Evolutionary conservation across 2,888 invertebrate genomes (phyloP).

Genomic region (Polietes domitor): DNA sequence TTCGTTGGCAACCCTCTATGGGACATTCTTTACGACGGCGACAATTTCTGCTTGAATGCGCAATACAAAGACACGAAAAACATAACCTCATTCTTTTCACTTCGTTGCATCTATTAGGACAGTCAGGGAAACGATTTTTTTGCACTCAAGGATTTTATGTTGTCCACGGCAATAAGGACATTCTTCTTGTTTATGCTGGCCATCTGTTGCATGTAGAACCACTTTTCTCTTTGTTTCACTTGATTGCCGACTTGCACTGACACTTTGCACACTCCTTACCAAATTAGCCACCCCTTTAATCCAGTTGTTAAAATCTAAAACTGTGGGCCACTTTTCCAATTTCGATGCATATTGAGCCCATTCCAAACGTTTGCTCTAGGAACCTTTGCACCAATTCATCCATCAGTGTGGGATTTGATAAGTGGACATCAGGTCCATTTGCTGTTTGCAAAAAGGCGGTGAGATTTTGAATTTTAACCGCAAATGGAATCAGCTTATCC

Average conservation of each 20-base stretch:
- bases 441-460: neutral
- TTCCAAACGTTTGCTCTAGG: no score
- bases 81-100: no score
- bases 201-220: no score
- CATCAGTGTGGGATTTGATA: neutral
- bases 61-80: neutral
- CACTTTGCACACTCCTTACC: neutral
- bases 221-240: no score
- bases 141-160: no score
- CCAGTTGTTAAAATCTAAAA: slow-evolving; percentile 51
- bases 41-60: neutral
- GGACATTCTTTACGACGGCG: neutral
- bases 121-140: neutral
- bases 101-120: neutral
- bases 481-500: neutral
- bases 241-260: no score
- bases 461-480: neutral
- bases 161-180: no score
- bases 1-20: neutral
- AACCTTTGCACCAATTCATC: neutral
- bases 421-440: neutral
- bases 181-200: no score
- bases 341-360: no score
- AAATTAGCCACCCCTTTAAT: slow-evolving; percentile 34
- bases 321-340: no score